These are phyloP conservation scores for Drosophila ezoana DNA, from an alignment of 2,888 invertebrate genomes.

Conservation along the genomic window DNA sequence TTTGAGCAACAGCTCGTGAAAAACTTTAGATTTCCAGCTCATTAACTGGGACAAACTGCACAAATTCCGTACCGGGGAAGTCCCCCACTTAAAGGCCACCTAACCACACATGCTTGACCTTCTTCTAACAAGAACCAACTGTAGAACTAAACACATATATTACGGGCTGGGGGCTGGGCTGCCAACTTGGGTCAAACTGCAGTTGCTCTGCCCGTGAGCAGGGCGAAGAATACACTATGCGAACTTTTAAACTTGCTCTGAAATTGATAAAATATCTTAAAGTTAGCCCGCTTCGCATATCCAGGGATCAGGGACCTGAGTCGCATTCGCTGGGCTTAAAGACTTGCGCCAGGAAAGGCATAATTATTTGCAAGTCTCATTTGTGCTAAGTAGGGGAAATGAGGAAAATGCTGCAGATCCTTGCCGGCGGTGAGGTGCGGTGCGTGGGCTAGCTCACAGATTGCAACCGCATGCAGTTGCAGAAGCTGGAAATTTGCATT, in stretches of 20 bases:
- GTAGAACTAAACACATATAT: conserved; percentile 57
- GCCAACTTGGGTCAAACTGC: conserved; percentile 18
- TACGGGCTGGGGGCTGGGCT: conserved; percentile 10
- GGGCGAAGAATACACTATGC: conserved; percentile 32
- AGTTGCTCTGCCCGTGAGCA: conserved; percentile 13
- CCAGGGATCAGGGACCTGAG: conserved; percentile 13
- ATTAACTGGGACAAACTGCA: conserved; percentile 72
- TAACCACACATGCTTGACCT: conserved; percentile 61
- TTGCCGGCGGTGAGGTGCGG: background rate
- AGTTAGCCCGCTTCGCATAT: conserved; percentile 55
- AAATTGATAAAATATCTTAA: conserved; percentile 79
- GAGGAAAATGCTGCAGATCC: background rate
- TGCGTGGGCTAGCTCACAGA: conserved; percentile 30
- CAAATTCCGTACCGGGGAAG: conserved; percentile 7
- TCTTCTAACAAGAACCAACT: conserved; percentile 25
- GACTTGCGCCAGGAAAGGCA: conserved; percentile 61
- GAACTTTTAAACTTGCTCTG: conserved; percentile 63
- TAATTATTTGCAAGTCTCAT: conserved; percentile 79
- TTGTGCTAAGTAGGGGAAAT: conserved; percentile 59
- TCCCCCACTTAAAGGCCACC: conserved; percentile 32
- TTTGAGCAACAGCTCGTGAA: conserved; percentile 38
- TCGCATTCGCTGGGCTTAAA: conserved; percentile 46
- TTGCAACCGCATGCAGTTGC: conserved; percentile 62
- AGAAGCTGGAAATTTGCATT: conserved; percentile 77
- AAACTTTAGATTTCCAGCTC: conserved; percentile 74